A percentile compares a stretch with the other conserved stretches of the same genome.
Conservation (phyloP, 2,113 vertebrate genomes). For the Oncorhynchus masou region DNA sequence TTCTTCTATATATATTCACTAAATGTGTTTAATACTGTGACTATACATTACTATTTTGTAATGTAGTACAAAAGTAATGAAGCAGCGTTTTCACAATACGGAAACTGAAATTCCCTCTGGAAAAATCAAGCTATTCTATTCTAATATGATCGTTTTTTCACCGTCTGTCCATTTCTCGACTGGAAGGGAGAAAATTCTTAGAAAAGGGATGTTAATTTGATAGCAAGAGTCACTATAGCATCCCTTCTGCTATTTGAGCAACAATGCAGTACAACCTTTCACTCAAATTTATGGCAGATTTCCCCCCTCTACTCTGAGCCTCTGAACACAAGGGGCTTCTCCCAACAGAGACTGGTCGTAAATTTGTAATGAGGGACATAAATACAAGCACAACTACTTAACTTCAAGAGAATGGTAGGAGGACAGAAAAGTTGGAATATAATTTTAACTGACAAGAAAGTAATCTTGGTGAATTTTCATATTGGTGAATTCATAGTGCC, state of each 20-base stretch:
- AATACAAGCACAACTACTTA: neutral
- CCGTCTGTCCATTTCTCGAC: no score
- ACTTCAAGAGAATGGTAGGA: neutral
- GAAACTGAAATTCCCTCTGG: no score
- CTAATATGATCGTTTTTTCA: no score
- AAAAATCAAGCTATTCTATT: no score
- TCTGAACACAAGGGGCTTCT: neutral
- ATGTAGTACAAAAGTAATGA: neutral
- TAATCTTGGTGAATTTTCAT: no score
- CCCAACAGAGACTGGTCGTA: neutral
- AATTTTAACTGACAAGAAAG: no score
- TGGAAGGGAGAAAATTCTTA: no score
- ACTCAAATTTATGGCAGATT: slow-evolving; percentile 20
- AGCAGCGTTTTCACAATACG: neutral
- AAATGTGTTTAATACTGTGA: neutral
- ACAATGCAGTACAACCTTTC: slow-evolving; percentile 32
- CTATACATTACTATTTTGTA: no score
- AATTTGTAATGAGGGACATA: neutral
- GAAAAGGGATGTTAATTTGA: no score
- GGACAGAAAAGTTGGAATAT: neutral
- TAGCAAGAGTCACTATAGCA: slow-evolving; percentile 41
- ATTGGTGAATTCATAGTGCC: neutral
- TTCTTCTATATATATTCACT: slow-evolving; percentile 6
- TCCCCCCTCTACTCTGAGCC: neutral
- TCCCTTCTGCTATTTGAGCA: slow-evolving; percentile 32